These are phyloP conservation scores for Chaenocephalus aceratus DNA, from an alignment of 2,113 vertebrate species.

Conservation along the genomic window DNA sequence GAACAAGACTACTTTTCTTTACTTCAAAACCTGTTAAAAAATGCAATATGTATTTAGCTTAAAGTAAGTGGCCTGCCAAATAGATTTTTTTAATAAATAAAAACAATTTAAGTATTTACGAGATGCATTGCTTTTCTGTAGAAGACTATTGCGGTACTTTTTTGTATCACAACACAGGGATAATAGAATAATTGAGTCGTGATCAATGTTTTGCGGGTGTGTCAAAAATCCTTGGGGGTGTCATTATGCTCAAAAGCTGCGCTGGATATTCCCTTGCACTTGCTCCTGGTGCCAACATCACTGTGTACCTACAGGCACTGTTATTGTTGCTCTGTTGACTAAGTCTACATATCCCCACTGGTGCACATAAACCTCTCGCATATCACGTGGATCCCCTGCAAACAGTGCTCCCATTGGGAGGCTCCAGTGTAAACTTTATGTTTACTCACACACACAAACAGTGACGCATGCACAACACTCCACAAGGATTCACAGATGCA, in stretches of 20 bases:
- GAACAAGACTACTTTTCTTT: not conserved
- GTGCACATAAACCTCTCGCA: slow-evolving; percentile 60
- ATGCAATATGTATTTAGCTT: not conserved
- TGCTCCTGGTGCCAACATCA: slow-evolving; percentile 43
- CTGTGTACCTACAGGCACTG: slow-evolving; percentile 59
- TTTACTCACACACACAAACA: slow-evolving; percentile 26
- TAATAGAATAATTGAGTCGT: slow-evolving; percentile 9
- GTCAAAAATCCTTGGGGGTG: slow-evolving; percentile 43
- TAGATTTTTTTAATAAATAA: not conserved
- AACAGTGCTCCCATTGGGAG: slow-evolving; percentile 66
- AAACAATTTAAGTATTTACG: not conserved
- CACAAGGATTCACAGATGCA: slow-evolving; percentile 28
- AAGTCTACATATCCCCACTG: slow-evolving; percentile 60
- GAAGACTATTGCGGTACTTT: not conserved
- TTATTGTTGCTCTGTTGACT: slow-evolving; percentile 72
- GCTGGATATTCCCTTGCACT: slow-evolving; percentile 44
- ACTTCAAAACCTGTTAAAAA: not conserved
- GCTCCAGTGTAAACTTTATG: slow-evolving; percentile 58
- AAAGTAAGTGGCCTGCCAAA: not conserved
- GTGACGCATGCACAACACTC: slow-evolving; percentile 16
- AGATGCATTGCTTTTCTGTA: not conserved
- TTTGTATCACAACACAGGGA: not conserved
- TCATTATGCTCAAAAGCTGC: slow-evolving; percentile 43
- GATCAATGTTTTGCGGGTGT: slow-evolving; percentile 12
- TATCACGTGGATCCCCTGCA: slow-evolving; percentile 64